Percentiles rank a stretch among this genome's conserved stretches.
phyloP scores from a whole-genome alignment of 2,888 invertebrate species.

The Mactromeris polynyma region DNA sequence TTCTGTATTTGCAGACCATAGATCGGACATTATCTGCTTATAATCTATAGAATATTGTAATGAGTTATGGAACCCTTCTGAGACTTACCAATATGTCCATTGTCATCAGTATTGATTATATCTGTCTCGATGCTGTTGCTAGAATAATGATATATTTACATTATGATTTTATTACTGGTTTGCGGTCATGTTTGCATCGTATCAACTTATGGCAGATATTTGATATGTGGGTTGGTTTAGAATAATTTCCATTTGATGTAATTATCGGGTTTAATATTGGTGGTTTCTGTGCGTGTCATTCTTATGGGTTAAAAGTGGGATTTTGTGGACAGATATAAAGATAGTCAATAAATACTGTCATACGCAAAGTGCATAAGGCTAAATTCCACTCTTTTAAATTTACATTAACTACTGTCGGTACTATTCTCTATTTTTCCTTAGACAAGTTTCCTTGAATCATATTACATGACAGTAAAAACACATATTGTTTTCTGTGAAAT shows the following conservation, averaged over 20 bases:
- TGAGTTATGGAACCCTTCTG: background rate
- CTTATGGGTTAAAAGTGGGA: too few relatives aligned
- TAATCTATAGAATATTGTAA: conserved; percentile 1
- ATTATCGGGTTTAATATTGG: background rate
- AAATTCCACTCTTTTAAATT: too few relatives aligned
- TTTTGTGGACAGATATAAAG: too few relatives aligned
- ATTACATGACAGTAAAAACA: too few relatives aligned
- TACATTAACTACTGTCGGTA: too few relatives aligned
- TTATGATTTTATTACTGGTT: conserved; percentile 10
- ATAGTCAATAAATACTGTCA: too few relatives aligned
- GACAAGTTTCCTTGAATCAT: too few relatives aligned
- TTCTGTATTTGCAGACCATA: background rate
- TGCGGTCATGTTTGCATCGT: background rate
- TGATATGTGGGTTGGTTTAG: too few relatives aligned
- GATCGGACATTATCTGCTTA: background rate
- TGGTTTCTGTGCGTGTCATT: background rate
- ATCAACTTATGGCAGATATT: background rate
- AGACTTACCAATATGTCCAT: background rate
- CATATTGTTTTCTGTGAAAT: too few relatives aligned
- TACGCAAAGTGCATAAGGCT: too few relatives aligned
- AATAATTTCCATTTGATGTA: background rate
- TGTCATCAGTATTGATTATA: background rate
- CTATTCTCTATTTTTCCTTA: too few relatives aligned
- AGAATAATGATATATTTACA: background rate
- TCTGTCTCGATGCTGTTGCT: background rate